These are phyloP conservation scores for Caenorhabditis parvicauda DNA, from an alignment of 2,888 invertebrate species.

Conservation along the genomic window DNA sequence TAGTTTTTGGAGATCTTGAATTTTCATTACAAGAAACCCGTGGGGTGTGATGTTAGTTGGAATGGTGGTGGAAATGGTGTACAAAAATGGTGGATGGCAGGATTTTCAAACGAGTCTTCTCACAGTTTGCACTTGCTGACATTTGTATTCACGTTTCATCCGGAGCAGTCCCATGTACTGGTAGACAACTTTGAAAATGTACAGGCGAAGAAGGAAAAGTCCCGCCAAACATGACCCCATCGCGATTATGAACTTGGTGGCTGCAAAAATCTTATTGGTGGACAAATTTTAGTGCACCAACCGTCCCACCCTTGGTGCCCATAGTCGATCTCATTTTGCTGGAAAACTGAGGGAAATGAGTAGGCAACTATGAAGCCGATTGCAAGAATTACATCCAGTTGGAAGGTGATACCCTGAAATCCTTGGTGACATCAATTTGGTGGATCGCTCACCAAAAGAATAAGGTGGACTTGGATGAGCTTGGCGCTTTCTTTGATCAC, in stretches of 20 bases:
- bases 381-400: neutral
- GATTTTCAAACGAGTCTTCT: too few species aligned
- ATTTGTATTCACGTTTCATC: too few species aligned
- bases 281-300: neutral
- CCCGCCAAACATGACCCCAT: too few species aligned
- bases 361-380: neutral
- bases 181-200: too few species aligned
- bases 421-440: neutral
- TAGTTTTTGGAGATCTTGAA: too few species aligned
- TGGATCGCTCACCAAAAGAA: neutral
- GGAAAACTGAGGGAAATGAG: neutral
- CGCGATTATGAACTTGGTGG: neutral
- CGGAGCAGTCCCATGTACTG: too few species aligned
- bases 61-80: too few species aligned
- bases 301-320: neutral
- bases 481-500: neutral
- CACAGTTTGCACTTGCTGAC: too few species aligned
- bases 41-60: too few species aligned
- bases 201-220: too few species aligned
- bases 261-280: neutral
- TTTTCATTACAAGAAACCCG: too few species aligned
- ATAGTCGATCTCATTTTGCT: neutral
- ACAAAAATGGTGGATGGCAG: too few species aligned
- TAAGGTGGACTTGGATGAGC: neutral
- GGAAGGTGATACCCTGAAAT: neutral